Evolutionary conservation across 2,113 vertebrate genomes (phyloP), one percentile per base, ranked within the genome.

Genomic region (Pandion haliaetus): DNA sequence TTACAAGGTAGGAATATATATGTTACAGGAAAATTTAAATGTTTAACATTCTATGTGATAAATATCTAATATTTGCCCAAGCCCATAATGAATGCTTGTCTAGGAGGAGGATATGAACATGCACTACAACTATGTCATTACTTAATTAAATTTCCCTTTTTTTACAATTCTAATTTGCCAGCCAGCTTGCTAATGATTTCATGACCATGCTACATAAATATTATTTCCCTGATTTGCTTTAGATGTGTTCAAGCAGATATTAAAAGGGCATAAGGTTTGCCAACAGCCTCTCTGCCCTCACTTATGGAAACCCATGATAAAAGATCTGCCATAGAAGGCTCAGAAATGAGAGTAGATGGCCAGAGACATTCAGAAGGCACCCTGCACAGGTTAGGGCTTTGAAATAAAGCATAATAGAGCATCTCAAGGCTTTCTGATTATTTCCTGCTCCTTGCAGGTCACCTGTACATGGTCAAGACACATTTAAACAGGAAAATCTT

Each of bases 121-220:
- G 42, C 77, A 80, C 54, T 80, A 95, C 52, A 95, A 82, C 42
- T 91, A 74, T 95, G 86, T 45, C 82, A 95, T 95, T 97, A 95
- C 72, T 95, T 96, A 97, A 98, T 96, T 96, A 96, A 71, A 94
- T 91, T 95, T 93, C 82, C 44, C 26, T 83, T 84, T 86, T 32
- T 44, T n/a, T 91, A 90, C 90, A 95, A 85, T 91, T 86, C 69
- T 96, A 78, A 93, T 96, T 95, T 87, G 66, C 58, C 95, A 96
- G 78, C 40, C 82, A 95, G 81, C 79, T 92, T 94, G 77, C 44
- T 98, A 97, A 97, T 96, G 92, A 95, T 58, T 97, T 96, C 95
- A 98, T 91, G 90, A 90, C 74, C 90, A 96, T 58, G 94, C 72
- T 95, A 93, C 24, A 55, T 95, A 98, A 97, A 97, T 65, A 97